Conservation (phyloP, 2,113 vertebrate species). For the Lepisosteus osseus region DNA sequence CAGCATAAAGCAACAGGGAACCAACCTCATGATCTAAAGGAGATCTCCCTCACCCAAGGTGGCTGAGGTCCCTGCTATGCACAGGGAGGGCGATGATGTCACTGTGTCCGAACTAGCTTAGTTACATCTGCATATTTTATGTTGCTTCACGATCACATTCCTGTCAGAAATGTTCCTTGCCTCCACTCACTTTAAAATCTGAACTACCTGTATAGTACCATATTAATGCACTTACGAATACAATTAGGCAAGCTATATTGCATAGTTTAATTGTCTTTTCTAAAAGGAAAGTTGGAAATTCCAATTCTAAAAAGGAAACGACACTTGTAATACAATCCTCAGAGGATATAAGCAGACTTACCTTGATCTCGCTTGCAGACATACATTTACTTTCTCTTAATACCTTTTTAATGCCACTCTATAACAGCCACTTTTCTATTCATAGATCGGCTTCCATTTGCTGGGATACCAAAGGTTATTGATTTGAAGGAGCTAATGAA, state of each 20-base stretch:
- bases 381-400: neutral
- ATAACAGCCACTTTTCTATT: neutral
- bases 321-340: neutral
- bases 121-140: neutral
- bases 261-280: neutral
- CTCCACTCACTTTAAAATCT: neutral
- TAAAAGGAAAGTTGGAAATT: neutral
- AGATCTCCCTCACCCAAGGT: no score
- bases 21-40: no score
- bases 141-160: neutral
- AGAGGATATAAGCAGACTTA: no score
- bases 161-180: slow-evolving; percentile 7
- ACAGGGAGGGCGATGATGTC: no score
- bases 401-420: neutral
- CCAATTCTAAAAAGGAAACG: neutral
- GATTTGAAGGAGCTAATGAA: slow-evolving; percentile 1
- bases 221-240: neutral
- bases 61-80: no score
- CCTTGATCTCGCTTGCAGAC: neutral
- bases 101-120: neutral
- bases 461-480: neutral
- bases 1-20: no score
- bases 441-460: neutral
- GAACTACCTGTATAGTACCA: no score
- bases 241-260: neutral